Conservation (phyloP, 2,888 invertebrate genomes). For the Ornithoptera alexandrae region DNA sequence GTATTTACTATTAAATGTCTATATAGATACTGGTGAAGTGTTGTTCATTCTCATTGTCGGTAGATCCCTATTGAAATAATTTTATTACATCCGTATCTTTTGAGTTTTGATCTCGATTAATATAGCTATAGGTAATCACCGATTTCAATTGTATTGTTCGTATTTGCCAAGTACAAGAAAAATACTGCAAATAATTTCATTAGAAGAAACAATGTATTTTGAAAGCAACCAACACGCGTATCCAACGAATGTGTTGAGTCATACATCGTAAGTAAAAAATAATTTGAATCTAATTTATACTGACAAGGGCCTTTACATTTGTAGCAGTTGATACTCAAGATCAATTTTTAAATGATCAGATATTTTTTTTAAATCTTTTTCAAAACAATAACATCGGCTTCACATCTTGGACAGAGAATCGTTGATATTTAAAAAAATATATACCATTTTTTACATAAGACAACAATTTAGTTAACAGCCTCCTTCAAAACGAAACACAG, state of each 20-base stretch:
- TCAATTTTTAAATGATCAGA: too few species aligned
- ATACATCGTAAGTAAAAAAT: constrained; percentile 6
- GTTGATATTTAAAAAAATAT: too few species aligned
- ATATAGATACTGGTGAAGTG: constrained; percentile 4
- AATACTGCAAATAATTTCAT: constrained; percentile 7
- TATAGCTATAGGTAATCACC: background rate
- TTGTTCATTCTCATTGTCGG: background rate
- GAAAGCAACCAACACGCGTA: constrained; percentile 46
- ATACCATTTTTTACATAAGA: too few species aligned
- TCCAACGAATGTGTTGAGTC: constrained; percentile 50
- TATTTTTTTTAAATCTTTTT: too few species aligned
- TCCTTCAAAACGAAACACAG: too few species aligned
- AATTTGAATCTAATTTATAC: constrained; percentile 9
- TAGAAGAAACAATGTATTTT: constrained; percentile 25
- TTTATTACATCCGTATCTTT: background rate
- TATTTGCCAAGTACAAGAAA: background rate
- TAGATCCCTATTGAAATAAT: background rate
- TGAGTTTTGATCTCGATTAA: background rate
- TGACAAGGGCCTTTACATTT: too few species aligned
- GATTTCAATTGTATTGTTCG: background rate
- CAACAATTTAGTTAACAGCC: too few species aligned
- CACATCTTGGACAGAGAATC: too few species aligned
- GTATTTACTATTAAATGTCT: constrained; percentile 15
- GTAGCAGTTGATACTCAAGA: too few species aligned
- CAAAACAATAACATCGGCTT: too few species aligned